These are phyloP conservation scores for Acanthosepion esculentum DNA, from an alignment of 2,888 invertebrate species.

Conservation along the genomic window DNA sequence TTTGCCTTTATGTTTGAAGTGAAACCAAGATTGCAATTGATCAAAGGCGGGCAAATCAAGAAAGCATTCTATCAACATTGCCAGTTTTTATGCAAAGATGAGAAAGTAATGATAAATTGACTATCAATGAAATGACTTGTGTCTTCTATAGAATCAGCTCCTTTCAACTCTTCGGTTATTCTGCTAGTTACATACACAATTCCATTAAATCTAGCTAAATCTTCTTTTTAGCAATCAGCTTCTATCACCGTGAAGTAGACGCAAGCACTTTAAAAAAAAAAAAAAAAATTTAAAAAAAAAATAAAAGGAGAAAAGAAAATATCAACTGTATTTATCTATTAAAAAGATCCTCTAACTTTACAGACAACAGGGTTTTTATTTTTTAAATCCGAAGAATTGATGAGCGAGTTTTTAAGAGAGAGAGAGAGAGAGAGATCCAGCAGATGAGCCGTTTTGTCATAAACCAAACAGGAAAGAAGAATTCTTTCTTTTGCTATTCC, in stretches of 20 bases:
- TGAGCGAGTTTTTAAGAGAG: too few relatives aligned
- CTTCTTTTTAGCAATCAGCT: not conserved
- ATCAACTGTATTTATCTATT: not conserved
- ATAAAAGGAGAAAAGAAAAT: not conserved
- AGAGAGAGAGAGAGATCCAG: too few relatives aligned
- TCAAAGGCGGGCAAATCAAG: conserved; percentile 6
- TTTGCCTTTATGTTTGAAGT: conserved; percentile 34
- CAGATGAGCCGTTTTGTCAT: too few relatives aligned
- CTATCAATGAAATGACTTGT: not conserved
- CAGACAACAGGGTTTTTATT: too few relatives aligned
- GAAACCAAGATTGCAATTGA: conserved; percentile 35
- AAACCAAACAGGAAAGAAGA: too few relatives aligned
- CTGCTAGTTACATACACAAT: conserved; percentile 38
- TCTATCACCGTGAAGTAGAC: not conserved
- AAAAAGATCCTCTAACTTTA: not conserved
- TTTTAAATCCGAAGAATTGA: too few relatives aligned
- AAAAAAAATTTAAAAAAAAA: not conserved
- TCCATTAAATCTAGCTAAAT: conserved; percentile 37
- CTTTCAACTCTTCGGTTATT: not conserved
- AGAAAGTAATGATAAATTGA: not conserved
- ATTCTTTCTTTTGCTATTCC: too few relatives aligned
- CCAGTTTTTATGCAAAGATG: not conserved
- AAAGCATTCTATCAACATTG: conserved; percentile 39
- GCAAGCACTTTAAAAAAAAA: not conserved
- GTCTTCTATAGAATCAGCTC: conserved; percentile 33